Conservation (phyloP, 1,140 invertebrate genomes). For the Calephelis virginiensis region DNA sequence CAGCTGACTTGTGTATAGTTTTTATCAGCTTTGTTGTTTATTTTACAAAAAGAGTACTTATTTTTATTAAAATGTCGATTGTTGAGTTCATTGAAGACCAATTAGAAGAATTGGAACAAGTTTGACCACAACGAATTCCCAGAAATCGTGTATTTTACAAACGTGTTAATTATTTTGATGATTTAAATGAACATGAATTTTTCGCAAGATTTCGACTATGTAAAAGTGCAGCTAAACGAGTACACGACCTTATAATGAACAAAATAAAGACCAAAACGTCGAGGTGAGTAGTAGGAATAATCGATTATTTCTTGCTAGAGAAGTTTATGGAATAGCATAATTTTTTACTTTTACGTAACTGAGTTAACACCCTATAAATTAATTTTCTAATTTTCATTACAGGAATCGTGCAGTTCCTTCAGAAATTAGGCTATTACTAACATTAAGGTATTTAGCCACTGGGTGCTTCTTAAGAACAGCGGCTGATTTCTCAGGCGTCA, state of each 20-base stretch:
- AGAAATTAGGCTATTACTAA: constrained; percentile 9
- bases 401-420: background rate
- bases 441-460: constrained; percentile 8
- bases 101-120: too few relatives aligned
- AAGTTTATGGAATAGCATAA: too few relatives aligned
- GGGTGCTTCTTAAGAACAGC: constrained; percentile 5
- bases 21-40: too few relatives aligned
- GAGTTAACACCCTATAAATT: background rate
- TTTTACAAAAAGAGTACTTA: too few relatives aligned
- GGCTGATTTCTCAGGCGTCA: constrained; percentile 17
- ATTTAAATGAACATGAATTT: too few relatives aligned
- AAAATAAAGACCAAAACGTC: background rate
- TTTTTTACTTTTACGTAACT: background rate
- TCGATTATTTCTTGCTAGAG: too few relatives aligned
- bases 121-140: too few relatives aligned
- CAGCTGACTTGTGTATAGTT: too few relatives aligned
- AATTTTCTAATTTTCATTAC: background rate
- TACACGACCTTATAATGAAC: background rate
- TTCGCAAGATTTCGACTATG: background rate
- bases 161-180: too few relatives aligned
- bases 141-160: too few relatives aligned
- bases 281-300: background rate
- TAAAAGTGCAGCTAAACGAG: background rate
- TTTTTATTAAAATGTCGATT: too few relatives aligned
- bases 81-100: too few relatives aligned